These are phyloP conservation scores for Mesocricetus auratus DNA, from an alignment of 2,113 vertebrate species.

Conservation along the genomic window DNA sequence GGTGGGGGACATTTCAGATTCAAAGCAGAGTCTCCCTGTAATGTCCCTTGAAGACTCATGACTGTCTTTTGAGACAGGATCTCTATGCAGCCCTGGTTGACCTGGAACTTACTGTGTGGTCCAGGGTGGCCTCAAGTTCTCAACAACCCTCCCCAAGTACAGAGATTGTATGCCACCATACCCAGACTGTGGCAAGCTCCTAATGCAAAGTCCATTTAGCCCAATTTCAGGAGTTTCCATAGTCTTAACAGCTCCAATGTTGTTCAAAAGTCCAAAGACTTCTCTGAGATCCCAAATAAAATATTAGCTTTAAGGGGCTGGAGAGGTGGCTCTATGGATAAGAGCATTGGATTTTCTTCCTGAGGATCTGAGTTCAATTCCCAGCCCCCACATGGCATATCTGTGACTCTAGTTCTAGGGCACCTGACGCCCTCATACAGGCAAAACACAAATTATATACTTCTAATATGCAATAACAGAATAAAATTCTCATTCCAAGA, in stretches of 20 bases:
- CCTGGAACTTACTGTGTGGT: background rate
- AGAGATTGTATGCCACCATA: background rate
- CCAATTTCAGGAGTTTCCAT: background rate
- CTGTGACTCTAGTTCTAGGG: too few species aligned
- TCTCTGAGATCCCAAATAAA: background rate
- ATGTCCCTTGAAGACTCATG: background rate
- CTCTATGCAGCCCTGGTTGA: background rate
- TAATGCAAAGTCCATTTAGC: background rate
- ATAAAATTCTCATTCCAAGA: background rate
- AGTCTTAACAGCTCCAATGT: background rate
- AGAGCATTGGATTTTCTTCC: too few species aligned
- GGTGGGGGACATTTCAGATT: too few species aligned
- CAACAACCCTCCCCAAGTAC: too few species aligned
- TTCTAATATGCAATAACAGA: background rate
- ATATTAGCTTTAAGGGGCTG: too few species aligned
- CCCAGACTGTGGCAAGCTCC: background rate
- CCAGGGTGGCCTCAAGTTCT: background rate
- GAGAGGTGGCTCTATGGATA: too few species aligned
- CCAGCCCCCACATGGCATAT: too few species aligned
- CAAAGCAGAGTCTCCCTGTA: background rate
- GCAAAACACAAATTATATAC: too few species aligned
- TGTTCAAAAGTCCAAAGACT: background rate
- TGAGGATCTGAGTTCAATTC: too few species aligned
- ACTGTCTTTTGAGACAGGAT: background rate
- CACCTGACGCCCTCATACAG: too few species aligned